Percentiles rank a stretch among this genome's conserved stretches.
Conservation (phyloP, 2,797 vertebrate species). For the Pseudocheirus occidentalis region DNA sequence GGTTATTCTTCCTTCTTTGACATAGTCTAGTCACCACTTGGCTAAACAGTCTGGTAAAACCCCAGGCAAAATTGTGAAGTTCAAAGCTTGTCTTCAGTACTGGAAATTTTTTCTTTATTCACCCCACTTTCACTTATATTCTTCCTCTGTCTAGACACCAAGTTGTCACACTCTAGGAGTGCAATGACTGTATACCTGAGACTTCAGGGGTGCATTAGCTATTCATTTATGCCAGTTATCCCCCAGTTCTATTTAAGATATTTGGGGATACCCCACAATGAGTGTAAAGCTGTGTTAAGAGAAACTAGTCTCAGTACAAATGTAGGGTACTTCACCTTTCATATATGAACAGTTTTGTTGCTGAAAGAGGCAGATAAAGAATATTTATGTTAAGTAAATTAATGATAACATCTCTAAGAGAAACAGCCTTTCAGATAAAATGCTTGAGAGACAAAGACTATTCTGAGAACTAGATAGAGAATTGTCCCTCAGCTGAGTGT, state of each 20-base stretch:
- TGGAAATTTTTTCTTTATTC: neutral
- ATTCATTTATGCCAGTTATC: neutral
- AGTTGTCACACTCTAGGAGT: neutral
- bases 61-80: neutral
- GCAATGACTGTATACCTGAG: neutral
- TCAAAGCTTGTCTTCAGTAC: neutral
- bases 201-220: neutral
- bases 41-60: conserved; percentile 6
- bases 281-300: neutral
- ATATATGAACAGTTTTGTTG: neutral
- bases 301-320: neutral
- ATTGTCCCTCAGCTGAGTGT: neutral
- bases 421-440: neutral
- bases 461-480: neutral
- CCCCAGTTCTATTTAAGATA: neutral
- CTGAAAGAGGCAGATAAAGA: neutral
- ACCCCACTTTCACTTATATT: neutral
- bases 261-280: neutral
- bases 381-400: neutral
- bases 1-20: conserved; percentile 2
- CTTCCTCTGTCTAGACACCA: neutral
- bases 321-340: neutral
- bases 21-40: neutral
- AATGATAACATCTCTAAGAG: neutral
- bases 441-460: neutral